A percentile compares a stretch with the other conserved stretches of the same genome.
Conservation (phyloP, 2,113 vertebrate species). For the Anguilla rostrata region DNA sequence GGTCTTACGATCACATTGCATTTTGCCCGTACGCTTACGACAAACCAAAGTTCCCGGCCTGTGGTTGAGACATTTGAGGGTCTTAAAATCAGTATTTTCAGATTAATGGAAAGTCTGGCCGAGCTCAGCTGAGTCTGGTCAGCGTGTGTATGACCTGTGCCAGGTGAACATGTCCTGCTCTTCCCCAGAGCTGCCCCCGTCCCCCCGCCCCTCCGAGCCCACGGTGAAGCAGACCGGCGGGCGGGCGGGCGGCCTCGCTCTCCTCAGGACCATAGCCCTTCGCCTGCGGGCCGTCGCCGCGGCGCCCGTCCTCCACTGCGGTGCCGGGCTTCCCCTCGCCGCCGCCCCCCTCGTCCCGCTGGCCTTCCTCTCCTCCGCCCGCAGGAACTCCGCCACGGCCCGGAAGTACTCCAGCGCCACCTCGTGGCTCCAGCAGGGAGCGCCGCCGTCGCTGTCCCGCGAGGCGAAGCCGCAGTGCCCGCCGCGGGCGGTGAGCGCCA, state of each 20-base stretch:
- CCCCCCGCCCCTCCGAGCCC: neutral
- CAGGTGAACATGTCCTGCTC: slow-evolving; percentile 67
- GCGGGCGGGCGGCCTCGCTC: slow-evolving; percentile 13
- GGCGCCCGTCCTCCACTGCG: slow-evolving; percentile 49
- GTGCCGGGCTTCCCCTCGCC: slow-evolving; percentile 32
- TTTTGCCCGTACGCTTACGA: too few species aligned
- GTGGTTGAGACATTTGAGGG: too few species aligned
- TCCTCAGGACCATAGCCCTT: slow-evolving; percentile 52
- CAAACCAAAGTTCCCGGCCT: too few species aligned
- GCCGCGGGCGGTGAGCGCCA: slow-evolving; percentile 70
- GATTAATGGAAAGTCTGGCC: too few species aligned
- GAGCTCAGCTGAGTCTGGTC: neutral
- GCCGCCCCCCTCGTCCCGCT: slow-evolving; percentile 34
- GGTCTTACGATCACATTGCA: too few species aligned
- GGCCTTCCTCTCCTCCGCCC: slow-evolving; percentile 60
- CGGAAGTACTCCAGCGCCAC: slow-evolving; percentile 77
- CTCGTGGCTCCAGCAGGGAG: slow-evolving; percentile 76
- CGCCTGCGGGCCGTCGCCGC: slow-evolving; percentile 45
- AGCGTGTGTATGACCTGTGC: slow-evolving; percentile 60
- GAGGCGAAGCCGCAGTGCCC: slow-evolving; percentile 82
- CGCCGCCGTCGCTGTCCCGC: slow-evolving; percentile 1
- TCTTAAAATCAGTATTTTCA: too few species aligned
- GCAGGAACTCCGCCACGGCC: slow-evolving; percentile 77
- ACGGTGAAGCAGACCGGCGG: neutral
- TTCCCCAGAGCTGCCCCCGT: slow-evolving; percentile 15